A percentile compares a stretch with the other conserved stretches of the same genome.
Evolutionary conservation across 2,888 invertebrate genomes (phyloP).

Genomic region (Gastrophysa polygoni): DNA sequence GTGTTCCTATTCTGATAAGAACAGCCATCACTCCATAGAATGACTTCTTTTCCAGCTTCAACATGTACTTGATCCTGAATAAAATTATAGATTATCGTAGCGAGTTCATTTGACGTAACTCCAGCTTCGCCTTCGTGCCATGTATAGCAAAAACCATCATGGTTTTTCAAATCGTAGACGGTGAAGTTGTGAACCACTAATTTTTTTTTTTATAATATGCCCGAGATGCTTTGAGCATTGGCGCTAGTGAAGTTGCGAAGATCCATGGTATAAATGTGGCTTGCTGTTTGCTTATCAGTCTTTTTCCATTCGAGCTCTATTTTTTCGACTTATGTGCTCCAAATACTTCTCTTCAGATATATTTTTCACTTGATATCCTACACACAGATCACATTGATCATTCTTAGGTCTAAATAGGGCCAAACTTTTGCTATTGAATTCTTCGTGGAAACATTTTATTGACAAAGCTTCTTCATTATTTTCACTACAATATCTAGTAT

Average conservation of each 20-base stretch:
- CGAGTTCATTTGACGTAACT: slow-evolving; percentile 25
- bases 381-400: slow-evolving; percentile 28
- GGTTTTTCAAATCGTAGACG: slow-evolving; percentile 27
- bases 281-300: slow-evolving; percentile 4
- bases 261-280: slow-evolving; percentile 24
- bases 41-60: slow-evolving; percentile 10
- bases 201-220: slow-evolving; percentile 32
- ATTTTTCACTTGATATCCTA: not conserved
- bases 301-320: slow-evolving; percentile 19
- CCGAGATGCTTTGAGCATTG: slow-evolving; percentile 21
- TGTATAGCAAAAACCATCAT: no score
- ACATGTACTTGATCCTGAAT: not conserved
- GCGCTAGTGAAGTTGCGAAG: slow-evolving; percentile 24
- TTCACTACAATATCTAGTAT: not conserved
- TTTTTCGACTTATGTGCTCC: slow-evolving; percentile 11
- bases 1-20: slow-evolving; percentile 29
- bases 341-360: not conserved
- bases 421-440: slow-evolving; percentile 14
- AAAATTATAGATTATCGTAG: slow-evolving; percentile 17
- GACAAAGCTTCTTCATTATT: slow-evolving; percentile 1
- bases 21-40: slow-evolving; percentile 30
- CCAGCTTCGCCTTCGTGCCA: no score
- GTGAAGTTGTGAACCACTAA: slow-evolving; percentile 32
- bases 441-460: slow-evolving; percentile 4
- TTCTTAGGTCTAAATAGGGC: slow-evolving; percentile 19